Evolutionary conservation across 1,140 invertebrate species (phyloP), one percentile per base, ranked within the genome.

Genomic region (Idris sp.): DNA sequence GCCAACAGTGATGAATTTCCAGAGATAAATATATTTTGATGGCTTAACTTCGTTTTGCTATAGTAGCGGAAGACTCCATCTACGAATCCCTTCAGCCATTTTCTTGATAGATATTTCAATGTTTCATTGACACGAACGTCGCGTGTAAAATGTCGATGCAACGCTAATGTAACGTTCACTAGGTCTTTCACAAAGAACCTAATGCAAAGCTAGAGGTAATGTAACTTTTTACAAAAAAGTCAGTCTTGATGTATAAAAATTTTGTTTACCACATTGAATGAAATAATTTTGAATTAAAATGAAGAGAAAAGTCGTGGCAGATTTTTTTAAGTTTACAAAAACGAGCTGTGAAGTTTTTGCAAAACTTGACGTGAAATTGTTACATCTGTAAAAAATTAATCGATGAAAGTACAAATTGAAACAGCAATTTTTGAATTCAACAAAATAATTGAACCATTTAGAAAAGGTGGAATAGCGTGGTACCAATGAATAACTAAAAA

Each of bases 11-110:
- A 75, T 75, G 73, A 75, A 69, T 75, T 75, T 75, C 64, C 65
- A 75, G 73, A 75, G 65, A 71, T 75, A 75, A 75, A 75, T 75
- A 65, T 75, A 75, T 75, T 75, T 75, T 58, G 62, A 69, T 75
- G 58, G 58, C 56, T 75, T 75, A 75, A 75, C 72, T 75, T 69
- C 58, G 72, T 75, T 75, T n/a, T n/a, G n/a, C 41, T 69, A 64
- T 61, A 67, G 43, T 56, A 58, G 46, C 46, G 65, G 58, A 69
- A 71, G 65, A 71, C 73, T 75, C 53, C 46, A 51, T 69, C 73
- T 75, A 65, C 54, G 73, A 75, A 69, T 75, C 65, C 51, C 65
- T 69, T 65, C 59, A 75, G 65, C 54, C 44, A 75, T 59, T 62
- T 71, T 58, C 73, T 59, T 64, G 59, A 68, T 68, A 65, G 59